These are phyloP conservation scores for Salminus brasiliensis DNA, from an alignment of 2,113 vertebrate genomes.

Conservation along the genomic window DNA sequence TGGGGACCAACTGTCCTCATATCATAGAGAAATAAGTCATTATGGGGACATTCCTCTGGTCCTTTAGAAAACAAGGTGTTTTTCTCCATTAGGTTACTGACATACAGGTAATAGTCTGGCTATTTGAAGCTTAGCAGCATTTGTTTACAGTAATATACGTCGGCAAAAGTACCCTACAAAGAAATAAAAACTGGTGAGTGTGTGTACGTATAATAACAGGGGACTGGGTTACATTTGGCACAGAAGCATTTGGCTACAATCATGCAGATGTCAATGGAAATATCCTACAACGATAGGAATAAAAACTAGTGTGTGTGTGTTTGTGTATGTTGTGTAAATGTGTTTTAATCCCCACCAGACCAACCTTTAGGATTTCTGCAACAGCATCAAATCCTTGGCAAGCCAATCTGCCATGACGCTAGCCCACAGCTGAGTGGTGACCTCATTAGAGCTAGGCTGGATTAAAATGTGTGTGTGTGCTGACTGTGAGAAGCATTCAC, in stretches of 20 bases:
- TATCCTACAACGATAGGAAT: background rate
- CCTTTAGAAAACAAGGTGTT: no score
- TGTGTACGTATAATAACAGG: no score
- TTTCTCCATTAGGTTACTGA: no score
- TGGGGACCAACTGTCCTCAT: background rate
- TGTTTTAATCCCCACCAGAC: slow-evolving; percentile 18
- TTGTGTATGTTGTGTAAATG: background rate
- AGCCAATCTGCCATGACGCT: slow-evolving; percentile 26
- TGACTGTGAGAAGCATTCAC: background rate
- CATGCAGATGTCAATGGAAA: background rate
- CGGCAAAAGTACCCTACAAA: no score
- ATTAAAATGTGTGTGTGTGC: slow-evolving; percentile 26
- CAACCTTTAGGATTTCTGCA: slow-evolving; percentile 29
- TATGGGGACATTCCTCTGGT: no score
- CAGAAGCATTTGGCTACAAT: background rate
- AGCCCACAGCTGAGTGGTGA: slow-evolving; percentile 29
- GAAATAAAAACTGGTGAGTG: no score
- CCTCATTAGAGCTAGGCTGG: slow-evolving; percentile 42
- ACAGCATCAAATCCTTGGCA: slow-evolving; percentile 37
- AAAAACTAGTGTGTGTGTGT: background rate
- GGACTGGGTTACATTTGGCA: background rate
- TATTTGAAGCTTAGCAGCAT: no score
- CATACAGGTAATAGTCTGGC: no score
- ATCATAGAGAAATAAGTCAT: no score
- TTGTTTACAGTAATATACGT: no score